phyloP scores from a whole-genome alignment of 2,888 invertebrate genomes.

The Volucella inanis region DNA sequence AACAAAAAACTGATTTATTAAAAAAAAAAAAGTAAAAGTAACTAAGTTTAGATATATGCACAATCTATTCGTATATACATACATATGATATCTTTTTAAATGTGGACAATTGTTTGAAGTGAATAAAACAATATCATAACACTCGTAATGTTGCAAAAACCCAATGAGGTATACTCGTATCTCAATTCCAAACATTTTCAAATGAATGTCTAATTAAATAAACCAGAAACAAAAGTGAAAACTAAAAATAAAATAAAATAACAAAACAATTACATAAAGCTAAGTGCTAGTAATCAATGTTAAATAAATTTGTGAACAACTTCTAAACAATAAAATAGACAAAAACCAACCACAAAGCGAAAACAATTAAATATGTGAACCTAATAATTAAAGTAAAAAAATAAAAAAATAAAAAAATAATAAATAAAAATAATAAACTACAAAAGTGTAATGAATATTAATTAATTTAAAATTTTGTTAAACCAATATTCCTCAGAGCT shows the following conservation, averaged over 20 bases:
- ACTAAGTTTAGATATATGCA: slow-evolving; percentile 55
- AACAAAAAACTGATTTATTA: slow-evolving; percentile 17
- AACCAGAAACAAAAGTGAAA: slow-evolving; percentile 32
- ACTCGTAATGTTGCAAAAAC: background rate
- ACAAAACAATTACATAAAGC: slow-evolving; percentile 35
- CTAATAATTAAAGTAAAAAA: slow-evolving; percentile 36
- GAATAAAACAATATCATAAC: slow-evolving; percentile 5
- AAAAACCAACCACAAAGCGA: slow-evolving; percentile 32
- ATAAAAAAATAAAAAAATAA: slow-evolving; percentile 52
- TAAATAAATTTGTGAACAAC: slow-evolving; percentile 38
- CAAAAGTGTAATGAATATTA: slow-evolving; percentile 33
- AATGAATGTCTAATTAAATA: slow-evolving; percentile 52
- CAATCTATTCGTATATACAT: slow-evolving; percentile 64
- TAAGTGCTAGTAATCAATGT: slow-evolving; percentile 47
- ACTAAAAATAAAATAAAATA: slow-evolving; percentile 20
- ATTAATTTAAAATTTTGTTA: slow-evolving; percentile 67
- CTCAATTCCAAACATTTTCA: slow-evolving; percentile 43
- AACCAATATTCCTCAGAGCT: slow-evolving; percentile 74
- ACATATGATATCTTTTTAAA: slow-evolving; percentile 50
- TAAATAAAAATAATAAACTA: slow-evolving; percentile 22
- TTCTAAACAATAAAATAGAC: slow-evolving; percentile 9
- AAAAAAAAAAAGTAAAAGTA: background rate
- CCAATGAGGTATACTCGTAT: slow-evolving; percentile 17
- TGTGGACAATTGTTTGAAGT: slow-evolving; percentile 54
- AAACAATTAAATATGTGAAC: slow-evolving; percentile 61